Evolutionary conservation across 2,113 vertebrate species (phyloP).

Genomic region (Atractosteus spatula): DNA sequence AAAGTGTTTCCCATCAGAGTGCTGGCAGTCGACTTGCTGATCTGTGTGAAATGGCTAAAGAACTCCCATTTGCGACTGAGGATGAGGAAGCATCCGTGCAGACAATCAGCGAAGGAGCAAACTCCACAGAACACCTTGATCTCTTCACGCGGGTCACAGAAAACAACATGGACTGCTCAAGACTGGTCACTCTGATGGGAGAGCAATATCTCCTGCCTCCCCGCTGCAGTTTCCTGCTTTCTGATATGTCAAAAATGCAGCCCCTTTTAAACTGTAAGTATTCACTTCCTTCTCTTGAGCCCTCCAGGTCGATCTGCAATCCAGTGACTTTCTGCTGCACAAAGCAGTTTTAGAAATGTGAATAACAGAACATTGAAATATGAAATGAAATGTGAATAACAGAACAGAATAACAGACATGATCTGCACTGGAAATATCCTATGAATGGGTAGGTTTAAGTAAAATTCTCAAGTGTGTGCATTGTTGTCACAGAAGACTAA

Average conservation of each 20-base stretch:
- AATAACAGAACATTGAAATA: no score
- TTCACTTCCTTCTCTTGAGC: neutral
- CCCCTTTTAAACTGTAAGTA: slow-evolving; percentile 84
- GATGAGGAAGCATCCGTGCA: slow-evolving; percentile 39
- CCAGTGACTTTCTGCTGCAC: no score
- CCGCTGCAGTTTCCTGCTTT: slow-evolving; percentile 82
- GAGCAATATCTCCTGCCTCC: slow-evolving; percentile 85
- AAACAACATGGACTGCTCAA: slow-evolving; percentile 60
- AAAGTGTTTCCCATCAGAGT: slow-evolving; percentile 27
- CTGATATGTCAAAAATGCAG: slow-evolving; percentile 81
- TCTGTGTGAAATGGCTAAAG: slow-evolving; percentile 89
- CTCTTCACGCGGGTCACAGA: slow-evolving; percentile 73
- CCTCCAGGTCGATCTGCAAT: no score
- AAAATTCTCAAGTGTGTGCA: no score
- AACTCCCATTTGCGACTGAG: slow-evolving; percentile 56
- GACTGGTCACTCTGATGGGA: slow-evolving; percentile 75
- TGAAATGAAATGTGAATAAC: no score
- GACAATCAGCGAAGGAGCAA: slow-evolving; percentile 42
- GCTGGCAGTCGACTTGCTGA: slow-evolving; percentile 68
- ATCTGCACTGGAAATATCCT: no score
- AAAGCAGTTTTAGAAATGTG: no score
- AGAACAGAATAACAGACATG: no score
- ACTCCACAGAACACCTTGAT: slow-evolving; percentile 59
- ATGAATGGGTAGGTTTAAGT: no score
- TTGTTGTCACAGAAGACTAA: no score